A percentile compares a stretch with the other conserved stretches of the same genome.
Conservation (phyloP, 2,888 invertebrate species). For the Acrobasis suavella region DNA sequence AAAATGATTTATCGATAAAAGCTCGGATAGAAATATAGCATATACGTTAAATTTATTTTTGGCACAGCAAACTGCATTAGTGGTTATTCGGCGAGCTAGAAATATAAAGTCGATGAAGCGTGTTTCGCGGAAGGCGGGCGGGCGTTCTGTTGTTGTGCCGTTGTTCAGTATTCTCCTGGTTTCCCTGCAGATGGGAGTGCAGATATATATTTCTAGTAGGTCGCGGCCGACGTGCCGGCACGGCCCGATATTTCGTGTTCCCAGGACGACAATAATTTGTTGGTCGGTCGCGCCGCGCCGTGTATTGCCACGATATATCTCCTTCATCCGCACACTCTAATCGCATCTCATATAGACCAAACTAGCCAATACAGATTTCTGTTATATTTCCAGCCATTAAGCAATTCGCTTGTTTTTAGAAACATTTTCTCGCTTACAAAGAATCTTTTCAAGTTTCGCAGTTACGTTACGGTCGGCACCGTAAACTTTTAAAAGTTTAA, state of each 20-base stretch:
- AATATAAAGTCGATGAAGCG: conserved; percentile 23
- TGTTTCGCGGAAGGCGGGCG: conserved; percentile 20
- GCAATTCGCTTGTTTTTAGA: background rate
- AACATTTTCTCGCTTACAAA: background rate
- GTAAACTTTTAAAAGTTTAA: too few species aligned
- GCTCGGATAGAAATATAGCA: conserved; percentile 4
- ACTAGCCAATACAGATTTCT: conserved; percentile 29
- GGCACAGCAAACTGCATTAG: conserved; percentile 22
- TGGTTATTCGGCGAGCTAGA: conserved; percentile 23
- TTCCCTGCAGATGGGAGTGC: conserved; percentile 43
- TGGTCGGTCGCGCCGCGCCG: conserved; percentile 66
- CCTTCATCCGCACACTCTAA: conserved; percentile 61
- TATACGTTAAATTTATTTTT: conserved; percentile 25
- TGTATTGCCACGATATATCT: conserved; percentile 67
- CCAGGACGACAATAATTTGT: conserved; percentile 77
- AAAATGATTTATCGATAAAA: conserved; percentile 2
- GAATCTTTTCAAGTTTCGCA: too few species aligned
- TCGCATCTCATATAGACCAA: conserved; percentile 57
- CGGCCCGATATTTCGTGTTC: conserved; percentile 71
- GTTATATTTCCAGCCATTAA: background rate
- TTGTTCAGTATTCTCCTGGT: conserved; percentile 38
- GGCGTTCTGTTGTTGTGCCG: conserved; percentile 18
- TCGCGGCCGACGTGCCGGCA: conserved; percentile 53
- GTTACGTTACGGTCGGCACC: too few species aligned
- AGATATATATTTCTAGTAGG: conserved; percentile 61